Evolutionary conservation across 2,888 invertebrate species (phyloP).

Genomic region (Hylaea fasciaria): DNA sequence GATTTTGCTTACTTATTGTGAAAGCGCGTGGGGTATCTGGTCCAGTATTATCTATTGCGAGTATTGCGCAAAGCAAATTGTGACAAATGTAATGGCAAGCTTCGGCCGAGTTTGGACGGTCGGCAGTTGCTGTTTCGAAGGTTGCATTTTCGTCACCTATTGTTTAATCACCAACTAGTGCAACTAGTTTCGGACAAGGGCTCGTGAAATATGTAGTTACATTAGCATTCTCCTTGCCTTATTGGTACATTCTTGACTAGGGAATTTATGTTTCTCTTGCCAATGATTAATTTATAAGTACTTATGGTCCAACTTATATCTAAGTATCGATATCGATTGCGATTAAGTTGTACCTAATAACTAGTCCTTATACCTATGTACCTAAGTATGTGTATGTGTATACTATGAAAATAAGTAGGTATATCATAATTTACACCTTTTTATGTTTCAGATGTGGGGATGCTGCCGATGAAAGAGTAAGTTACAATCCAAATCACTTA

Average conservation of each 20-base stretch:
- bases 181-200: slow-evolving; percentile 40
- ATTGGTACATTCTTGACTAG: slow-evolving; percentile 6
- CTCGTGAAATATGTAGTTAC: slow-evolving; percentile 39
- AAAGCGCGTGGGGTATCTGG: slow-evolving; percentile 64
- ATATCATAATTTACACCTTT: slow-evolving; percentile 40
- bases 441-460: slow-evolving; percentile 93
- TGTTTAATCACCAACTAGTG: slow-evolving; percentile 42
- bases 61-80: slow-evolving; percentile 60
- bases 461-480: slow-evolving; percentile 97
- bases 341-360: not conserved
- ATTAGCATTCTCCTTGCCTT: slow-evolving; percentile 18
- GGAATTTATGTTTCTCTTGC: slow-evolving; percentile 9
- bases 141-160: slow-evolving; percentile 46
- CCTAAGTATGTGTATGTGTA: too few species aligned
- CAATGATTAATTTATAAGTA: slow-evolving; percentile 4
- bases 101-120: slow-evolving; percentile 37
- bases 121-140: slow-evolving; percentile 37
- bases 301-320: not conserved
- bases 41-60: slow-evolving; percentile 45
- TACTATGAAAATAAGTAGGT: too few species aligned
- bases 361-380: too few species aligned
- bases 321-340: not conserved
- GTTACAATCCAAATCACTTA: slow-evolving; percentile 63
- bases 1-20: slow-evolving; percentile 59
- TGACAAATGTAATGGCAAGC: slow-evolving; percentile 59